phyloP scores from a whole-genome alignment of 1,140 invertebrate species.

The Drosophila orena region DNA sequence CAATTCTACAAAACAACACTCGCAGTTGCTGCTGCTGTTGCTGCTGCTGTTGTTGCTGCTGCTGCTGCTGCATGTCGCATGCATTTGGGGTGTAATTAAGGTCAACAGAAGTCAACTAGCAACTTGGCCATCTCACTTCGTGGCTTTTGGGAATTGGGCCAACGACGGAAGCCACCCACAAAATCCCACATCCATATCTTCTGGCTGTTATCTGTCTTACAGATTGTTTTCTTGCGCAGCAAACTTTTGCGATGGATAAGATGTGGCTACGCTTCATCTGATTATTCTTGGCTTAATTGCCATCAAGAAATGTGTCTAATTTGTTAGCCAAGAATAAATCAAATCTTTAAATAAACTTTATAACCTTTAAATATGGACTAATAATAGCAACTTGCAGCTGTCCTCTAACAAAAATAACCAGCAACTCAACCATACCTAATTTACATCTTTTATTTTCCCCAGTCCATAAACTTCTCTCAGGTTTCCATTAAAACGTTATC shows the following conservation, averaged over 20 bases:
- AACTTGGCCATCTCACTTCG: slow-evolving; percentile 37
- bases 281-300: slow-evolving; percentile 37
- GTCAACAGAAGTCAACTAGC: slow-evolving; percentile 72
- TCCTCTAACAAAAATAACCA: too few relatives aligned
- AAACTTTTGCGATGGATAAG: slow-evolving; percentile 12
- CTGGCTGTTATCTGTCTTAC: slow-evolving; percentile 6
- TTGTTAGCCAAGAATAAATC: not conserved
- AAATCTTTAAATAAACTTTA: not conserved
- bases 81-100: slow-evolving; percentile 72
- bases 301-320: slow-evolving; percentile 4
- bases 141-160: slow-evolving; percentile 49
- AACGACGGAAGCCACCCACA: slow-evolving; percentile 30
- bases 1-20: slow-evolving; percentile 29
- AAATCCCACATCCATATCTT: slow-evolving; percentile 15
- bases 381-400: too few relatives aligned
- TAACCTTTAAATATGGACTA: not conserved
- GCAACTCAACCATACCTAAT: not conserved
- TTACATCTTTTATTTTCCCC: slow-evolving; percentile 4
- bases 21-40: not conserved
- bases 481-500: slow-evolving; percentile 24
- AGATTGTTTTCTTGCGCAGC: slow-evolving; percentile 5
- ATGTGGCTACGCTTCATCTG: slow-evolving; percentile 10
- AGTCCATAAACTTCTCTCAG: not conserved
- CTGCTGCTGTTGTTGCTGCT: not conserved
- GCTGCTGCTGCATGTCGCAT: slow-evolving; percentile 53